Evolutionary conservation across 2,797 vertebrate species (phyloP).

Genomic region (Garrulus glandarius): DNA sequence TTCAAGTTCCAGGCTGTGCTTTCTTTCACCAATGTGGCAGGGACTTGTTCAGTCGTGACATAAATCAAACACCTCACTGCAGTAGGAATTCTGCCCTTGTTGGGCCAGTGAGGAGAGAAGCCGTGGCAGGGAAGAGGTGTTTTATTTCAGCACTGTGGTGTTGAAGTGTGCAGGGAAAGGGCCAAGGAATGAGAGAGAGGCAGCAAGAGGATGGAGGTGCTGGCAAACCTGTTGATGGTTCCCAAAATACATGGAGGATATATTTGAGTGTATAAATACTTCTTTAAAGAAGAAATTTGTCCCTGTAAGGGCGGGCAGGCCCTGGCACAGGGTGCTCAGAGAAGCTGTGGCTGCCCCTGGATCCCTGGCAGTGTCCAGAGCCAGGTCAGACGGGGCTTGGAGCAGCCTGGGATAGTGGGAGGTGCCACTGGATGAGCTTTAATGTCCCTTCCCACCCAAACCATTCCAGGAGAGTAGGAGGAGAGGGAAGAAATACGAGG

Average conservation of each 20-base stretch:
- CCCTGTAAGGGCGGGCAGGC: background rate
- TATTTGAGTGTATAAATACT: background rate
- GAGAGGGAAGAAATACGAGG: background rate
- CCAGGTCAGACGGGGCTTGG: fast-evolving
- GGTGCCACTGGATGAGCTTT: background rate
- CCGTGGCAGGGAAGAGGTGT: background rate
- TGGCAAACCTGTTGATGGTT: background rate
- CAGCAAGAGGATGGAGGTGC: background rate
- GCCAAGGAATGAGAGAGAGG: background rate
- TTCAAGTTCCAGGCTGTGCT: background rate
- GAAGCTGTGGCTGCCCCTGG: background rate
- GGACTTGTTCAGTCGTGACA: background rate
- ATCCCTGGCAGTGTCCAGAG: background rate
- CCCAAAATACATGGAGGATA: fast-evolving
- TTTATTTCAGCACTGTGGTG: background rate
- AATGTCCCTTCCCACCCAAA: background rate
- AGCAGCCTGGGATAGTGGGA: fast-evolving
- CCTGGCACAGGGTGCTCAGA: background rate
- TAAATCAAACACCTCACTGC: background rate
- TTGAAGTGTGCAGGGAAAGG: background rate
- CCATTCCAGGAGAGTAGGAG: background rate
- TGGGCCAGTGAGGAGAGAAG: background rate
- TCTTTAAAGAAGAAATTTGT: background rate
- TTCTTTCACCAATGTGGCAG: background rate
- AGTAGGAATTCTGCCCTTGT: background rate